A percentile compares a stretch with the other conserved stretches of the same genome.
Conservation (phyloP, 2,888 invertebrate genomes). For the Parapristionchus giblindavisi region DNA sequence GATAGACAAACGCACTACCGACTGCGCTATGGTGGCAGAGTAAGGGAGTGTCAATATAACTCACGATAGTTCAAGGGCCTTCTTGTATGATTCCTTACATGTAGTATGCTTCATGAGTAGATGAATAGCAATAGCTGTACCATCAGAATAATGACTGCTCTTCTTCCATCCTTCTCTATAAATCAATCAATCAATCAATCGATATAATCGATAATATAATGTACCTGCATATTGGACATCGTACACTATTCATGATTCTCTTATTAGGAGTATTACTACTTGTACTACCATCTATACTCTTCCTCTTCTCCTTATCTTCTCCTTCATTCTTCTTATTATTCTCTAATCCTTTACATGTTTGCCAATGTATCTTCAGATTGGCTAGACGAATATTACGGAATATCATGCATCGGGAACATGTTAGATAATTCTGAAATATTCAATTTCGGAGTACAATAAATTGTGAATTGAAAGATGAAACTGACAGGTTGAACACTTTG, state of each 20-base stretch:
- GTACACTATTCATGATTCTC: background rate
- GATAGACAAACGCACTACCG: too few relatives aligned
- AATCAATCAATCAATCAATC: background rate
- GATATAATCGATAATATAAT: background rate
- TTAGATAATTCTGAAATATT: slow-evolving; percentile 5
- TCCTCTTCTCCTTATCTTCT: background rate
- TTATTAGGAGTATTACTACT: slow-evolving; percentile 1
- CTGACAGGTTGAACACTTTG: slow-evolving; percentile 14
- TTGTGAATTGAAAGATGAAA: background rate
- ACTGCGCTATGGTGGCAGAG: too few relatives aligned
- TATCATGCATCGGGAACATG: slow-evolving; percentile 19
- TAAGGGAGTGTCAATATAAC: too few relatives aligned
- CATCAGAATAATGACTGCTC: slow-evolving; percentile 24
- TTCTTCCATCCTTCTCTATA: slow-evolving; percentile 27
- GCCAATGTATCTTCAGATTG: slow-evolving; percentile 25
- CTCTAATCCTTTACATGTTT: background rate
- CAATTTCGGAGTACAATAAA: background rate
- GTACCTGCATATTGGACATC: slow-evolving; percentile 27
- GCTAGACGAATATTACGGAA: background rate
- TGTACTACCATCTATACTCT: background rate
- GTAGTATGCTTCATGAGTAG: slow-evolving; percentile 25
- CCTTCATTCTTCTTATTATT: slow-evolving; percentile 3
- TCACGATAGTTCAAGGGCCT: slow-evolving; percentile 11
- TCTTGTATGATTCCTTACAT: slow-evolving; percentile 17
- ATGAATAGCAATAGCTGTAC: slow-evolving; percentile 21